Evolutionary conservation across 1,140 invertebrate species (phyloP).

Genomic region (Magallana ariakensis): DNA sequence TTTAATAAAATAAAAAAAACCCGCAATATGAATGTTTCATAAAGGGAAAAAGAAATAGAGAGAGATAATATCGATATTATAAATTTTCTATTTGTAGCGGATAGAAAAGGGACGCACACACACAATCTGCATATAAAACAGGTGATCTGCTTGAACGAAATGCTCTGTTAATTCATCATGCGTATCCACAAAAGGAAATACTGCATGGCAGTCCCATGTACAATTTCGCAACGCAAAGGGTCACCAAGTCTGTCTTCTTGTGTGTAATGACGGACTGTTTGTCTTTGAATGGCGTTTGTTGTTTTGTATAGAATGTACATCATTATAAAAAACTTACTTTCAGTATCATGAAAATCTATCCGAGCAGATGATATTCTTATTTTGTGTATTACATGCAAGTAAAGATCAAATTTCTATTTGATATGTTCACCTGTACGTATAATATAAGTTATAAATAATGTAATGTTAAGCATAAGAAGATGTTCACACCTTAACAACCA

Average conservation of each 20-base stretch:
- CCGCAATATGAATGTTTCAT: slow-evolving; percentile 32
- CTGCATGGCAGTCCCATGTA: not conserved
- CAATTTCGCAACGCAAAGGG: not conserved
- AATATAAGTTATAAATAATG: too few species aligned
- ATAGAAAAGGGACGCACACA: slow-evolving; percentile 11
- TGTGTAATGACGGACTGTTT: not conserved
- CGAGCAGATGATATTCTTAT: too few species aligned
- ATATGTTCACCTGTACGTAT: too few species aligned
- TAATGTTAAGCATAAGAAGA: too few species aligned
- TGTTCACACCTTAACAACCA: too few species aligned
- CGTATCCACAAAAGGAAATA: not conserved
- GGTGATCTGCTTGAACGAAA: not conserved
- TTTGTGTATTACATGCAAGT: too few species aligned
- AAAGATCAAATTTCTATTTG: too few species aligned
- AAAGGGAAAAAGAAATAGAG: not conserved
- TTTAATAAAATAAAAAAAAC: not conserved
- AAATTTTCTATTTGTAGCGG: slow-evolving; percentile 31
- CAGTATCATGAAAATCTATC: too few species aligned
- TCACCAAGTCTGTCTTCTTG: not conserved
- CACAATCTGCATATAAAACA: slow-evolving; percentile 21
- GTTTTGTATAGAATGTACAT: too few species aligned
- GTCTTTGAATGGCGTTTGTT: not conserved
- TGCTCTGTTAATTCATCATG: slow-evolving; percentile 18
- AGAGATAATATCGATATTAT: slow-evolving; percentile 32
- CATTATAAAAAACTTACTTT: too few species aligned